Evolutionary conservation across 1,140 invertebrate species (phyloP), one percentile per base, ranked within the genome.

Genomic region (Prorops nasuta): DNA sequence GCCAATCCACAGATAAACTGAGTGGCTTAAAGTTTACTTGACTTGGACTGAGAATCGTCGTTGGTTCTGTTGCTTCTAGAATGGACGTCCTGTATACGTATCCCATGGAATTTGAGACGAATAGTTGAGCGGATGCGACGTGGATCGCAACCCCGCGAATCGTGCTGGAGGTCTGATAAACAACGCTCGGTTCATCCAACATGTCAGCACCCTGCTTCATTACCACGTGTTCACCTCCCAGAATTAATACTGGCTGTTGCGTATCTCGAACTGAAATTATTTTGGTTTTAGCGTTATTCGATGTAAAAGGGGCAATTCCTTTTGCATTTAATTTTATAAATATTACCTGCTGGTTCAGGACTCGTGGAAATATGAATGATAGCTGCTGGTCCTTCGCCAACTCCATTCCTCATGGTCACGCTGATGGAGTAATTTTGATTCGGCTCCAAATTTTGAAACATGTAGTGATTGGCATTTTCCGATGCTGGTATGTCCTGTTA

Each of bases 1-100:
- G 72, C 93, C 93, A 96, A 70, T 97, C 94, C 1, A 94, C 81
- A 2, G 87, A 89, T 0, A 95, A 70, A 50, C 83, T 83, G 9
- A 83, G 65, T 2, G 86, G 85, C 39, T 76, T 80, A 55, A 84
- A 83, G 47, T 81, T 78, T 2, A 80, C 78, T 42, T 79, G 77
- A n/a, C 74, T 68, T 1, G 83, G 79, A n/a, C 73, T 78, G 0
- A 86, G 66, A 19, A 89, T 81, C 12, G 79, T 75, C 31, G 64
- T 64, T 3, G 79, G 66, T 37, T 67, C 32, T 15, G 69, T 72
- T 38, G 71, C 72, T 49, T 76, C 63, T 6, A 71, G 51, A 20
- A 83, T 67, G 0, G 77, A 76, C 0, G 78, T 78, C 18, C 78
- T 79, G 52, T 82, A 82, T 0, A 90, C 79, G 46, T 79, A 79